These are phyloP conservation scores for Etheostoma perlongum DNA, from an alignment of 2,797 vertebrate species.

Conservation along the genomic window DNA sequence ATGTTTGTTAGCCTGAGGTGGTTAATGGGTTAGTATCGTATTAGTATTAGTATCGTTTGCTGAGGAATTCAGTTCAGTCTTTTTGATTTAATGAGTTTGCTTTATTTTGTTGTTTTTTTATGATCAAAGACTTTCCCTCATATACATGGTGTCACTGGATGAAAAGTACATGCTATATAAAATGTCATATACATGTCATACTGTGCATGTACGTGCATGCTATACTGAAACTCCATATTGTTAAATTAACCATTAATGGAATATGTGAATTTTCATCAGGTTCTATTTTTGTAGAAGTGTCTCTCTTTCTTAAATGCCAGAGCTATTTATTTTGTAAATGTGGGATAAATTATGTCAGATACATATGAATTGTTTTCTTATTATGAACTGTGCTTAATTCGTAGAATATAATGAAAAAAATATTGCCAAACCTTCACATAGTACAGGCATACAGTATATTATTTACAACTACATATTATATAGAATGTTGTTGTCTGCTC, in stretches of 20 bases:
- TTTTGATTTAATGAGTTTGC: constrained; percentile 71
- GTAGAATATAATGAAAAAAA: constrained; percentile 39
- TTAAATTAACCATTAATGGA: constrained; percentile 32
- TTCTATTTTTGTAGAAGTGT: constrained; percentile 5
- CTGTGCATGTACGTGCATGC: constrained; percentile 56
- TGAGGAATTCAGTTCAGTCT: constrained; percentile 82
- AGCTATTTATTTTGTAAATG: constrained; percentile 18
- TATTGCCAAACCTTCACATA: constrained; percentile 46
- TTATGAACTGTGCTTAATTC: constrained; percentile 32
- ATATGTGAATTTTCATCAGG: constrained; percentile 18
- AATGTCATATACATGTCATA: constrained; percentile 57
- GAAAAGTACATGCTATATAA: constrained; percentile 62
- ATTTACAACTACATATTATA: constrained; percentile 43
- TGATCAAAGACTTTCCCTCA: constrained; percentile 60
- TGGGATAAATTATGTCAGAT: constrained; percentile 41
- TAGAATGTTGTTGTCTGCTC: constrained; percentile 28
- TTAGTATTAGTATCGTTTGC: constrained; percentile 62
- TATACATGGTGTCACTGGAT: constrained; percentile 68
- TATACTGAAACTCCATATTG: constrained; percentile 46
- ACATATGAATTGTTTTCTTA: constrained; percentile 51
- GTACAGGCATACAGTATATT: constrained; percentile 49
- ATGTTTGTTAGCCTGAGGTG: constrained; percentile 14
- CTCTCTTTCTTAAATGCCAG: constrained; percentile 13
- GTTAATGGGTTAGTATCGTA: constrained; percentile 71
- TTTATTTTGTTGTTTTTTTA: constrained; percentile 77